phyloP scores from a whole-genome alignment of 2,888 invertebrate species.

The Drosophila meridionalis region DNA sequence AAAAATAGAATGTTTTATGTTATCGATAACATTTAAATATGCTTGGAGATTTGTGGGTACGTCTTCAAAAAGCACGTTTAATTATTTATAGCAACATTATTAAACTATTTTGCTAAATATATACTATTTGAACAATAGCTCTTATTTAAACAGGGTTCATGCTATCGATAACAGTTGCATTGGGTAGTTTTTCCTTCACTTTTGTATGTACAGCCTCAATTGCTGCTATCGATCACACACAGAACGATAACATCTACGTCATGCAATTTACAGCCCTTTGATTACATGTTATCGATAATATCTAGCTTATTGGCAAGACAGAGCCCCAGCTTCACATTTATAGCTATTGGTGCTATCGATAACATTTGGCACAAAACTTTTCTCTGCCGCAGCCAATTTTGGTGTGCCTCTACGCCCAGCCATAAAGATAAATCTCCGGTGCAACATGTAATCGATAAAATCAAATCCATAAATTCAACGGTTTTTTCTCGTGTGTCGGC shows the following conservation, averaged over 20 bases:
- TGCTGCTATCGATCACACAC: neutral
- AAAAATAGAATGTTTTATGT: neutral
- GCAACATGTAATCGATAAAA: conserved; percentile 8
- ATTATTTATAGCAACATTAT: neutral
- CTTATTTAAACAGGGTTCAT: neutral
- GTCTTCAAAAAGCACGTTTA: neutral
- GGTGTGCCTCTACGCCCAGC: neutral
- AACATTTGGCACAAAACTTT: neutral
- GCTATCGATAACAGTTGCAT: neutral
- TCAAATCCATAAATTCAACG: neutral
- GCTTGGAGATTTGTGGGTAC: neutral
- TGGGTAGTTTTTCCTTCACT: neutral
- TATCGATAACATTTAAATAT: neutral
- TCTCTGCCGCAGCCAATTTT: neutral
- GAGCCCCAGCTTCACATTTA: neutral
- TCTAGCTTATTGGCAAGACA: neutral
- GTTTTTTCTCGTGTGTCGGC: neutral
- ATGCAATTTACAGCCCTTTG: neutral
- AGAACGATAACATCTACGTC: neutral
- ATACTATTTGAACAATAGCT: neutral
- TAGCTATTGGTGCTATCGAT: neutral
- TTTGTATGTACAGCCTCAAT: neutral
- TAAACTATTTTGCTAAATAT: neutral
- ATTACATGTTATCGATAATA: conserved; percentile 14
- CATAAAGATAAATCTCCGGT: neutral